phyloP scores from a whole-genome alignment of 64 coral and sea anemone genomes.

The Acropora tenuis region DNA sequence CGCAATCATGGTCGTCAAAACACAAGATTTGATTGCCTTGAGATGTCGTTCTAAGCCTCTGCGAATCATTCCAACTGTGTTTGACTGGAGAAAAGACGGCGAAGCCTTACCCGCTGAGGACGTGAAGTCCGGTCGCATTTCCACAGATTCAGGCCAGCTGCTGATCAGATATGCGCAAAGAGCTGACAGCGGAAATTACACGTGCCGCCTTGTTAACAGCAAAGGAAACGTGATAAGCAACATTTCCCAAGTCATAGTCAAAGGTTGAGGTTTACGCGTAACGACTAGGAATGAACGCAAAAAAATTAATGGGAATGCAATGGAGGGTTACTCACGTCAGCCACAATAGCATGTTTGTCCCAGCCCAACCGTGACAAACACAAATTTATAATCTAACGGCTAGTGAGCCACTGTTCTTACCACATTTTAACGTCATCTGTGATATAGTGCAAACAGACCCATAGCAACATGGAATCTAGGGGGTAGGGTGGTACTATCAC shows the following conservation, averaged over 20 bases:
- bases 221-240: constrained; percentile 41
- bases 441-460: too few relatives aligned
- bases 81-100: constrained; percentile 82
- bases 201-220: constrained; percentile 55
- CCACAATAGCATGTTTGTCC: too few relatives aligned
- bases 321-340: too few relatives aligned
- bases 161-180: constrained; percentile 41
- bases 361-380: too few relatives aligned
- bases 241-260: constrained; percentile 44
- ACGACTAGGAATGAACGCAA: too few relatives aligned
- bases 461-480: too few relatives aligned
- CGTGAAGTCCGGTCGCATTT: constrained; percentile 30
- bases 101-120: constrained; percentile 25
- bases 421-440: too few relatives aligned
- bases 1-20: constrained; percentile 12
- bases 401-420: too few relatives aligned
- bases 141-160: constrained; percentile 30
- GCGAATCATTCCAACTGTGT: background rate
- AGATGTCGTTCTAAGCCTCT: constrained; percentile 37
- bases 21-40: constrained; percentile 23
- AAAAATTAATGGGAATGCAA: too few relatives aligned
- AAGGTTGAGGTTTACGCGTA: constrained; percentile 30
- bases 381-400: too few relatives aligned
- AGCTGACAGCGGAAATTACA: constrained; percentile 71
- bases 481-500: too few relatives aligned